Conservation (phyloP, 1,140 invertebrate species). For the Geopemphigus sp. region DNA sequence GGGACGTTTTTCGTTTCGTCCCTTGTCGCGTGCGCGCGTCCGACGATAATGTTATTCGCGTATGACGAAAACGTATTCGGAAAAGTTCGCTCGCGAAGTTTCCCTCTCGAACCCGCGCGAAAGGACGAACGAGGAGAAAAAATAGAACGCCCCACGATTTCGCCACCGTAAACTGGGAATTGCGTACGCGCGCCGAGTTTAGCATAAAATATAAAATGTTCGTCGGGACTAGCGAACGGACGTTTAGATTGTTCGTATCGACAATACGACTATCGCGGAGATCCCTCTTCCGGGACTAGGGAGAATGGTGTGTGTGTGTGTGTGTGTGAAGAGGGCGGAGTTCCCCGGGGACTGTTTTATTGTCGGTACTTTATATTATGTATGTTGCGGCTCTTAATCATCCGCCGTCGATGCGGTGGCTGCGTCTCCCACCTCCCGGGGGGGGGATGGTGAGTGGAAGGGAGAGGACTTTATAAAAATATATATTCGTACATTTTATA, state of each 20-base stretch:
- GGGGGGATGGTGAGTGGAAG: no score
- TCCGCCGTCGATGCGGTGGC: conserved; percentile 12
- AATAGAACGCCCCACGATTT: not conserved
- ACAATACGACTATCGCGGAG: conserved; percentile 21
- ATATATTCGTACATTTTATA: not conserved
- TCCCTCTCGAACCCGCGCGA: not conserved
- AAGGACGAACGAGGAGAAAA: not conserved
- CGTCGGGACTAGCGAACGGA: not conserved
- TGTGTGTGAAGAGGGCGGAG: no score
- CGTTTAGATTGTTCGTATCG: conserved; percentile 14
- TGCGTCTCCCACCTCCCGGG: no score
- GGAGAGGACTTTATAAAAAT: not conserved
- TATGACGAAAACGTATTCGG: not conserved
- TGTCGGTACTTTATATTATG: conserved; percentile 35
- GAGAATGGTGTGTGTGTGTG: no score
- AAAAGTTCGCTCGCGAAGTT: not conserved
- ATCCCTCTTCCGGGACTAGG: not conserved
- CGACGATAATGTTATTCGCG: not conserved
- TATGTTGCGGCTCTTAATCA: conserved; percentile 42
- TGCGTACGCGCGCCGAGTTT: not conserved
- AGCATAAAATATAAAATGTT: conserved; percentile 36
- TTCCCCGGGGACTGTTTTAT: conserved; percentile 39
- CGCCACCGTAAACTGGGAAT: not conserved
- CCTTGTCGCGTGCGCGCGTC: no score
- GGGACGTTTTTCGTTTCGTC: no score